These are phyloP conservation scores for Paralichthys olivaceus DNA, from an alignment of 2,113 vertebrate species.

Conservation along the genomic window DNA sequence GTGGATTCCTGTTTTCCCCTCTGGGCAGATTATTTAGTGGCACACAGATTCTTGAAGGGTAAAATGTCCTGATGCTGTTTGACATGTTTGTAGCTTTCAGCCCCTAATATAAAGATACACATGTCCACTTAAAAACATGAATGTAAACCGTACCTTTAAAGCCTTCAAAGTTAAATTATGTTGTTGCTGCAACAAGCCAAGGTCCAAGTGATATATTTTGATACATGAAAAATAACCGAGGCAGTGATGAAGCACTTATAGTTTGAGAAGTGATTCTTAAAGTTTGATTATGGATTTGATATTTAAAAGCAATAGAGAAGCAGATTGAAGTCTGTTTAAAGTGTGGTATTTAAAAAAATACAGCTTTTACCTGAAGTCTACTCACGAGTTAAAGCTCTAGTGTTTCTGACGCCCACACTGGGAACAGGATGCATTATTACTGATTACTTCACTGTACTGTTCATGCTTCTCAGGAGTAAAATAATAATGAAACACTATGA, in stretches of 20 bases:
- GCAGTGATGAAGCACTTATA: background rate
- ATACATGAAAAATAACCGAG: background rate
- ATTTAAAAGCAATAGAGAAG: constrained; percentile 15
- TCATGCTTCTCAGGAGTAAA: constrained; percentile 34
- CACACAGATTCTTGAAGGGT: background rate
- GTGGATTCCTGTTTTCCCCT: background rate
- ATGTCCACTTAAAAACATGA: constrained; percentile 9
- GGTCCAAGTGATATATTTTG: constrained; percentile 1
- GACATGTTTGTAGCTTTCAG: constrained; percentile 16
- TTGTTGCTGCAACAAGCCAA: constrained; percentile 20
- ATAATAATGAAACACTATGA: constrained; percentile 29
- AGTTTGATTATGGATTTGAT: constrained; percentile 1
- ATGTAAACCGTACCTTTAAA: constrained; percentile 19
- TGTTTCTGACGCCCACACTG: background rate
- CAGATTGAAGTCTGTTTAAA: background rate
- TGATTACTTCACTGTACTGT: constrained; percentile 15
- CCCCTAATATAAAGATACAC: background rate
- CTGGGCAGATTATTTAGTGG: constrained; percentile 1
- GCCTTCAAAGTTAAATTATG: background rate
- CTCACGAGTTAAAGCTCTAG: background rate
- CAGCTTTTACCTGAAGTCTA: background rate
- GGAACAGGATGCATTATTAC: background rate
- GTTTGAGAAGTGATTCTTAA: background rate
- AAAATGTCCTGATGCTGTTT: background rate
- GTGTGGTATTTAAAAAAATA: background rate